Base-by-base conservation (phyloP, 2,797 vertebrate genomes). In the Tauraco hartlaubi region DNA sequence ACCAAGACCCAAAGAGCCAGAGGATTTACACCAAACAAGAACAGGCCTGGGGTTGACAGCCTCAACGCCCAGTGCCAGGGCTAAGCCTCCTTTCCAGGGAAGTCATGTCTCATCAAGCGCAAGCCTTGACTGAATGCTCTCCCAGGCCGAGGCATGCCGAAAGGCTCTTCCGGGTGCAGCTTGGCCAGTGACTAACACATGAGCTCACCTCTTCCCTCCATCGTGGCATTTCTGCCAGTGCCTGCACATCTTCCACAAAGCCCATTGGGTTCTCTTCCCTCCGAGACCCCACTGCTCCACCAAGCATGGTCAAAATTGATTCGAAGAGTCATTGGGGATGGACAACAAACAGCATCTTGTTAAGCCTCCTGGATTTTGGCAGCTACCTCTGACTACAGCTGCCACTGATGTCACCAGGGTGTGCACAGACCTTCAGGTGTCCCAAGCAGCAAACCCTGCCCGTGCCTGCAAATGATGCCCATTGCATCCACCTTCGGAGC, bases 391-490 rank as follows among this genome's bases (percentile, higher is more conserved):
- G 17, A 1, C 41, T 23, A 23, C 19, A 52, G 39, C 64, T 14
- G 0, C 35, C 54, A 52, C 15, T 3, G 1, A 5, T 7, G 3
- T 35, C 48, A 18, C 28, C 12, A 3, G 51, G 51, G 8, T 61
- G 74, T 22, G 52, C 48, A 25, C 12, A 41, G 58, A 51, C 46
- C 85, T 46, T 21, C 25, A 46, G 71, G 21, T 28, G 48, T 31
- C 44, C 80, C 44, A 51, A 41, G 48, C 61, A 59, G 56, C 48
- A 85, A 62, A 3, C 29, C 17, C 48, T 72, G 25, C 77, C 33
- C 1, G 0, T 0, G 2, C 39, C 55, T 73, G 29, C 55, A 72
- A 51, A 52, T 0, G 21, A 19, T 21, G 21, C 51, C 33, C 4
- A 0, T 8, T 41, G 25, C 26, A 6, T 39, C 73, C 79, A 44